Conservation (phyloP, 2,113 vertebrate genomes). For the Oceanites oceanicus region DNA sequence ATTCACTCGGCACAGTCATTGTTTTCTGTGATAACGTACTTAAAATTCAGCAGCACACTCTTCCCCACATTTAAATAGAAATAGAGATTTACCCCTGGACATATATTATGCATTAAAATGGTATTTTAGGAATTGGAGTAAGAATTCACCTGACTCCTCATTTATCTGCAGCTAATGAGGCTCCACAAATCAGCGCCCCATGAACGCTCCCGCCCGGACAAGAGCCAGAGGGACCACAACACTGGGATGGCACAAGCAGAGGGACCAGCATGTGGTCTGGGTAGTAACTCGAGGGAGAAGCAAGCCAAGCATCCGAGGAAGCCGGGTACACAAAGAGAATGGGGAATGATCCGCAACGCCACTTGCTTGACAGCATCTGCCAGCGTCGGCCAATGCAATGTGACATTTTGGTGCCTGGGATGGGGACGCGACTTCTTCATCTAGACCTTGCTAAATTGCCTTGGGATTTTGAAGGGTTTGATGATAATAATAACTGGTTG, state of each 20-base stretch:
- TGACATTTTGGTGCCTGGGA: slow-evolving; percentile 30
- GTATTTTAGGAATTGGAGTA: not conserved
- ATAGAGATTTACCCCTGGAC: not conserved
- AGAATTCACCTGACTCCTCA: slow-evolving; percentile 20
- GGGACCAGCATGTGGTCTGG: not conserved
- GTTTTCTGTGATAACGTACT: not conserved
- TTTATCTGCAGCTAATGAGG: not conserved
- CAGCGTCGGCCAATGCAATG: not conserved
- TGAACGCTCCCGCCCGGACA: rapidly evolving
- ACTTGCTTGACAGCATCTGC: slow-evolving; percentile 13
- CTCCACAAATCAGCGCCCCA: not conserved
- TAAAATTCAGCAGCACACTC: not conserved
- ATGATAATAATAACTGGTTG: slow-evolving; percentile 19
- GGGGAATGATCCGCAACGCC: not conserved
- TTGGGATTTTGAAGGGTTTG: slow-evolving; percentile 28
- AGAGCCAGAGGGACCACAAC: not conserved
- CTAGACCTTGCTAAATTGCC: not conserved
- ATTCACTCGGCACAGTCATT: not conserved
- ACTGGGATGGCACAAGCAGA: not conserved
- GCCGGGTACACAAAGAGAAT: not conserved
- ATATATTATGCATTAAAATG: not conserved
- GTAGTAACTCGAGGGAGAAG: not conserved
- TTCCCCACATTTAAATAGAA: not conserved
- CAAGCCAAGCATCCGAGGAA: not conserved
- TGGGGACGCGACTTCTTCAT: slow-evolving; percentile 3